A percentile compares a stretch with the other conserved stretches of the same genome.
phyloP scores from a whole-genome alignment of 1,140 invertebrate genomes.

The Drosophila navojoa region DNA sequence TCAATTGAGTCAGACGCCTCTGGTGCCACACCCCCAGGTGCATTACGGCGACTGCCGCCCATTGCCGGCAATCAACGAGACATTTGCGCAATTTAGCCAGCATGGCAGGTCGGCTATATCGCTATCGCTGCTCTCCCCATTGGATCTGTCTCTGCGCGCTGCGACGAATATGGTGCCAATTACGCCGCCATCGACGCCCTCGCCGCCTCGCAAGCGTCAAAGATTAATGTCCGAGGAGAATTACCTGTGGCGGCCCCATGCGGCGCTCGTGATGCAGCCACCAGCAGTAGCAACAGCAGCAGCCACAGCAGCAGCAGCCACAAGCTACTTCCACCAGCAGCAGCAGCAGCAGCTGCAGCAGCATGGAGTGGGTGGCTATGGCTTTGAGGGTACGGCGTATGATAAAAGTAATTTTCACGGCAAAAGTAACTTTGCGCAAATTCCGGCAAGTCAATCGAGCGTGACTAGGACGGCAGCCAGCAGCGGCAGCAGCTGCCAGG shows the following conservation, averaged over 20 bases:
- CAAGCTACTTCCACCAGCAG: constrained; percentile 47
- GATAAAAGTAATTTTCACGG: constrained; percentile 84
- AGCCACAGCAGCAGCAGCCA: constrained; percentile 11
- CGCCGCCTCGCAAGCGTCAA: constrained; percentile 85
- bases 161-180: constrained; percentile 84
- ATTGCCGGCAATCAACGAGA: constrained; percentile 81
- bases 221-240: constrained; percentile 84
- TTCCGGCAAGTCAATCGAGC: constrained; percentile 79
- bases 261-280: constrained; percentile 21
- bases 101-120: constrained; percentile 57
- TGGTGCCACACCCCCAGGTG: constrained; percentile 29
- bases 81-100: constrained; percentile 81
- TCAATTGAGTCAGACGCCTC: constrained; percentile 4
- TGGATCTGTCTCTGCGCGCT: constrained; percentile 85
- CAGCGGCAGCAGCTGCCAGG: constrained; percentile 54
- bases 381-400: constrained; percentile 49
- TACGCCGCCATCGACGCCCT: constrained; percentile 87
- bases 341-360: constrained; percentile 5
- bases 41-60: constrained; percentile 71
- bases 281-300: not conserved
- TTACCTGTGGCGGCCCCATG: constrained; percentile 84
- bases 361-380: constrained; percentile 60
- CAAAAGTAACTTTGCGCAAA: constrained; percentile 78
- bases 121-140: constrained; percentile 84
- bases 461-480: constrained; percentile 26